Conservation (phyloP, 2,797 vertebrate species). For the Thripadectes ignobilis region DNA sequence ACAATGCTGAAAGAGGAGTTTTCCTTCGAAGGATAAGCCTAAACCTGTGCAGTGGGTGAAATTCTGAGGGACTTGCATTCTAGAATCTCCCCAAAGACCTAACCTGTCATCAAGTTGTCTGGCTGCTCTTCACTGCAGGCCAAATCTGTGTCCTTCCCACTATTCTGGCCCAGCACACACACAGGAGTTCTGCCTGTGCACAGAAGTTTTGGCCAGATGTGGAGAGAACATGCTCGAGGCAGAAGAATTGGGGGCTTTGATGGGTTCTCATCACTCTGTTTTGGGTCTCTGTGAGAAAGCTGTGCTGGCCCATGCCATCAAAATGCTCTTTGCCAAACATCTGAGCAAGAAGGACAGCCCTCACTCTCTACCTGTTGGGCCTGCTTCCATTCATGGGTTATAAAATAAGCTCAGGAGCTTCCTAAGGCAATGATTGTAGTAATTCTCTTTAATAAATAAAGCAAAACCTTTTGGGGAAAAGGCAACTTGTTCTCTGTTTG, state of each 20-base stretch:
- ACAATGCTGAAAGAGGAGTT: background rate
- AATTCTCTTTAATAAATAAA: background rate
- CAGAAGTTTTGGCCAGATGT: no score
- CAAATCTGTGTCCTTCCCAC: no score
- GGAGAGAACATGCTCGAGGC: background rate
- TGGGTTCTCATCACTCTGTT: background rate
- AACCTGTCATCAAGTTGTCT: no score
- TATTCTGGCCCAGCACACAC: no score
- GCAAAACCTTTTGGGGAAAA: background rate
- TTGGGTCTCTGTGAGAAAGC: background rate
- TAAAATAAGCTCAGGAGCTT: background rate
- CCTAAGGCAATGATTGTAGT: background rate
- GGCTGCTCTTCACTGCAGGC: no score
- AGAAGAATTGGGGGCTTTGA: background rate
- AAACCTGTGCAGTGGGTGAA: background rate
- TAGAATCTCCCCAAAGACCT: no score
- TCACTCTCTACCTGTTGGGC: background rate
- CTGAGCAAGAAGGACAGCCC: background rate
- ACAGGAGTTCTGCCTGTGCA: no score
- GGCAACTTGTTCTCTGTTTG: background rate
- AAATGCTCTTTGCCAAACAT: background rate
- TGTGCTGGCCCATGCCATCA: accelerated
- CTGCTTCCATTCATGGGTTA: background rate
- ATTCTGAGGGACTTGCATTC: background rate
- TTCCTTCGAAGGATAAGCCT: background rate